A percentile compares a stretch with the other conserved stretches of the same genome.
Evolutionary conservation across 2,888 invertebrate species (phyloP).

Genomic region (Ceriagrion tenellum): DNA sequence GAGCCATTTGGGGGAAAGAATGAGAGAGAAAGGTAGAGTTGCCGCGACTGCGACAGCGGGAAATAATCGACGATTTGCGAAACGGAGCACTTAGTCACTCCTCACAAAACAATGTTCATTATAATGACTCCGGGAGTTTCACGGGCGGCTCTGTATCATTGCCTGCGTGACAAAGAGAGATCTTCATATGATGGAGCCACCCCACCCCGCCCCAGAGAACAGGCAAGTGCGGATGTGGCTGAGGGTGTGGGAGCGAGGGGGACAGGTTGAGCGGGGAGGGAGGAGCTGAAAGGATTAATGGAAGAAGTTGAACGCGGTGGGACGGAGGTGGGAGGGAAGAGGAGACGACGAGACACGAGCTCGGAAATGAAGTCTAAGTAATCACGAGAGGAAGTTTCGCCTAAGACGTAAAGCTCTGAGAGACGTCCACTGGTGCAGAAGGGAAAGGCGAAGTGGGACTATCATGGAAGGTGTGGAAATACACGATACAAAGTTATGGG

Average conservation of each 20-base stretch:
- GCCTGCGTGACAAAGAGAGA: background rate
- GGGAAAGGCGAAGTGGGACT: background rate
- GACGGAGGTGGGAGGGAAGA: background rate
- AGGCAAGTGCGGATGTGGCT: background rate
- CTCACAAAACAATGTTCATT: background rate
- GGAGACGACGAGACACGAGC: background rate
- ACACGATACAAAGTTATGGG: background rate
- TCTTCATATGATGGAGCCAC: background rate
- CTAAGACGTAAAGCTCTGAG: background rate
- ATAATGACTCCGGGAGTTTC: background rate
- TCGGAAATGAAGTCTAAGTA: conserved; percentile 21
- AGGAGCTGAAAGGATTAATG: background rate
- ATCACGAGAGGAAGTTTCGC: background rate
- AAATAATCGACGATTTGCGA: conserved; percentile 27
- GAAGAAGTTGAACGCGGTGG: background rate
- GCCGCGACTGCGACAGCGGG: too few relatives aligned
- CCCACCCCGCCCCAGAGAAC: too few relatives aligned
- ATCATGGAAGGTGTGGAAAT: background rate
- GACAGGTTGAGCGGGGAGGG: background rate
- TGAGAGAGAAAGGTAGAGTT: background rate
- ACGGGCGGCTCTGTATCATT: background rate
- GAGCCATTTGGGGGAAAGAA: too few relatives aligned
- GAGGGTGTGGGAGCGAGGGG: background rate
- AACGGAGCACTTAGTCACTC: background rate
- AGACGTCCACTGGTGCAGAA: background rate